Percentiles rank a stretch among this genome's conserved stretches.
These are phyloP conservation scores for Rissa tridactyla DNA, from an alignment of 2,113 vertebrate genomes.

Conservation along the genomic window DNA sequence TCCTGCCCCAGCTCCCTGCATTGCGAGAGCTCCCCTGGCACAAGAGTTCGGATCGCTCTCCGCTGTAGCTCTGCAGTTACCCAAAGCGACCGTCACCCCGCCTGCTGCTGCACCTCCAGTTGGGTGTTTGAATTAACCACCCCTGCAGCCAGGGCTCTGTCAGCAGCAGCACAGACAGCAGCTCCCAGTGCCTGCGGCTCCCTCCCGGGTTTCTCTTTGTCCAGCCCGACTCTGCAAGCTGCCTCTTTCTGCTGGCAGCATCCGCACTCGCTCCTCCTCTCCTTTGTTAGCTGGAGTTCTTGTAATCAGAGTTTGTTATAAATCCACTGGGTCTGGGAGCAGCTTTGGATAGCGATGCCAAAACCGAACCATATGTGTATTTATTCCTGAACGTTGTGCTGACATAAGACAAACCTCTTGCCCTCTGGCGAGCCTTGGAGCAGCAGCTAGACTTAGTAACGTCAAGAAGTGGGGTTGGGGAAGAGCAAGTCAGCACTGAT, in stretches of 20 bases:
- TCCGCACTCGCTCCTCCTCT: not conserved
- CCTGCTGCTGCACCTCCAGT: not conserved
- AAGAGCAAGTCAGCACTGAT: not conserved
- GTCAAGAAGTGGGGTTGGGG: not conserved
- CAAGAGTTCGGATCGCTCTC: rapidly evolving
- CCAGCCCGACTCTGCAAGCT: not conserved
- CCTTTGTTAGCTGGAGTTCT: not conserved
- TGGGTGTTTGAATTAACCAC: not conserved
- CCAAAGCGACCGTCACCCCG: not conserved
- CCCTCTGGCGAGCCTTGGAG: constrained; percentile 2
- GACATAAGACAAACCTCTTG: not conserved
- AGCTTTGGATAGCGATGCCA: not conserved
- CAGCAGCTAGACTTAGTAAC: not conserved
- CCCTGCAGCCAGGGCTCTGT: not conserved
- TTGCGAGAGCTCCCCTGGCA: not conserved
- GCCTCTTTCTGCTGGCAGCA: not conserved
- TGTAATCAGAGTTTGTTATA: constrained; percentile 4
- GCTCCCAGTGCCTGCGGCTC: not conserved
- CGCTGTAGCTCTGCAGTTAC: rapidly evolving
- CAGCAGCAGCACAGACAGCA: not conserved
- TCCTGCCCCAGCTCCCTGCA: not conserved
- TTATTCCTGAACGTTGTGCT: constrained; percentile 1
- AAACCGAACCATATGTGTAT: not conserved
- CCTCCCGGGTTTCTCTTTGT: not conserved
- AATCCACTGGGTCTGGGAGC: constrained; percentile 17